phyloP scores from a whole-genome alignment of 2,888 invertebrate species.

The Trisateles emortualis region DNA sequence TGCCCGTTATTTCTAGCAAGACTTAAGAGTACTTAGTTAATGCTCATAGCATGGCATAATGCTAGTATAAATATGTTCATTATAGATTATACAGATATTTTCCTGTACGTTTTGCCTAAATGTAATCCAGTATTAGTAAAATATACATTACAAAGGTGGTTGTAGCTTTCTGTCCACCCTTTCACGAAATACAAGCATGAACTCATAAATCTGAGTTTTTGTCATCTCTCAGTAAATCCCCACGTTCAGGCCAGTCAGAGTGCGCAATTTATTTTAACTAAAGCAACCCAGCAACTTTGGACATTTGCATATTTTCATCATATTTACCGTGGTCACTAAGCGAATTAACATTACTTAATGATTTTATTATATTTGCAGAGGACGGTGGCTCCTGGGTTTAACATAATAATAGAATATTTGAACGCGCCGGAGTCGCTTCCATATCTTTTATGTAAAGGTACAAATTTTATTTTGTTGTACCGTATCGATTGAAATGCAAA shows the following conservation, averaged over 20 bases:
- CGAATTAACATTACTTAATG: constrained; percentile 76
- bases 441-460: constrained; percentile 12
- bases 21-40: no score
- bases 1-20: no score
- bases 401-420: constrained; percentile 58
- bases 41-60: no score
- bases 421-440: constrained; percentile 17
- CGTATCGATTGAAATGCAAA: constrained; percentile 6
- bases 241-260: constrained; percentile 43
- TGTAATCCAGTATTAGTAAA: neutral
- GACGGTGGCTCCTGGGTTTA: constrained; percentile 55
- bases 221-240: constrained; percentile 48
- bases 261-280: constrained; percentile 71
- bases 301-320: constrained; percentile 78
- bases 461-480: constrained; percentile 5
- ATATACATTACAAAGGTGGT: neutral
- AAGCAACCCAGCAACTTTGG: constrained; percentile 64
- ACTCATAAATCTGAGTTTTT: constrained; percentile 31
- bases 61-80: no score
- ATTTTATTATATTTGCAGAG: constrained; percentile 74
- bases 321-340: constrained; percentile 72
- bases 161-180: neutral
- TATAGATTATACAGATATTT: no score
- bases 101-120: no score
- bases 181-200: constrained; percentile 12